phyloP scores from a whole-genome alignment of 1,140 invertebrate species.

The Zeugodacus cucurbitae region DNA sequence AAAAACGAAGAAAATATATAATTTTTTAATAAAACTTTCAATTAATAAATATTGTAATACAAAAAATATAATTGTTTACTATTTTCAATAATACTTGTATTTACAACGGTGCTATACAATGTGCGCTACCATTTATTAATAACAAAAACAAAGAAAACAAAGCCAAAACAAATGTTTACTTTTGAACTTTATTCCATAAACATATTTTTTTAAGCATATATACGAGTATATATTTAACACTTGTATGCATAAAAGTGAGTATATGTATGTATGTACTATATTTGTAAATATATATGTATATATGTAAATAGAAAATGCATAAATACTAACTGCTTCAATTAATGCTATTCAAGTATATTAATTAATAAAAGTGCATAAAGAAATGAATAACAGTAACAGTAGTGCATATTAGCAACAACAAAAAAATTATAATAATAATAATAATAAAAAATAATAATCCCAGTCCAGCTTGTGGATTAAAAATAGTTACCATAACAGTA shows the following conservation, averaged over 20 bases:
- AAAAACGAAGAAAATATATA: too few species aligned
- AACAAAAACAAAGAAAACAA: not conserved
- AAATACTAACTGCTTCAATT: not conserved
- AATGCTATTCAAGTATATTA: not conserved
- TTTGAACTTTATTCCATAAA: not conserved
- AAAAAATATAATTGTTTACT: too few species aligned
- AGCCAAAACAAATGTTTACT: not conserved
- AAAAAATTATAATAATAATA: not conserved
- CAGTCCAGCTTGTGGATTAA: conserved; percentile 30
- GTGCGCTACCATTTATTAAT: too few species aligned
- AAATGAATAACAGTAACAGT: not conserved
- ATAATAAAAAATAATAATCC: not conserved
- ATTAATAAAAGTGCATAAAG: not conserved
- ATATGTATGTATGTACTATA: not conserved
- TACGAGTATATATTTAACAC: not conserved
- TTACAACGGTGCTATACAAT: too few species aligned
- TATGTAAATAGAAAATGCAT: not conserved
- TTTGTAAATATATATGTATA: not conserved
- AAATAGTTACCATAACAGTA: not conserved
- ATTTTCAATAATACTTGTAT: too few species aligned
- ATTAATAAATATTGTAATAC: too few species aligned
- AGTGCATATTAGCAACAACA: not conserved
- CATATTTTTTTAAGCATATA: not conserved
- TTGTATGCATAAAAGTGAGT: not conserved
- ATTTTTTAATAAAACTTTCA: too few species aligned